These are phyloP conservation scores for Tupaia tana DNA, from an alignment of 2,113 vertebrate species.

Conservation along the genomic window DNA sequence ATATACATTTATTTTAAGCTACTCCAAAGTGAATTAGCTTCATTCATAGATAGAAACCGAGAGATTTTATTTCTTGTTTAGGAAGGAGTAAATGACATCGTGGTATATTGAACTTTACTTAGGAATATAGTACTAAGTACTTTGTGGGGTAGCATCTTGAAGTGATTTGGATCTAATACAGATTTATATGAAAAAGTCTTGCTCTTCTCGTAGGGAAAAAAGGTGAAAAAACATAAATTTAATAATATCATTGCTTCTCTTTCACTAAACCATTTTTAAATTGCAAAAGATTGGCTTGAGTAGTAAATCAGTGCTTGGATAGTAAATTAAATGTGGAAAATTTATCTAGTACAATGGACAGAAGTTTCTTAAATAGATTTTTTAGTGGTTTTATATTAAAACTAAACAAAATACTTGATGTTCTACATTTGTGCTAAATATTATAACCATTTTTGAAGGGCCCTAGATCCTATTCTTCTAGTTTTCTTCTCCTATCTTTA, in stretches of 20 bases:
- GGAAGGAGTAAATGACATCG: conserved; percentile 59
- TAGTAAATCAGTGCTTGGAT: conserved; percentile 75
- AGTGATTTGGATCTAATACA: conserved; percentile 79
- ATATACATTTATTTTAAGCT: conserved; percentile 5
- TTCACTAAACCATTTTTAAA: conserved; percentile 75
- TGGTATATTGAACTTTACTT: conserved; percentile 77
- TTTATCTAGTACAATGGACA: conserved; percentile 70
- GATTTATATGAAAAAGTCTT: conserved; percentile 81
- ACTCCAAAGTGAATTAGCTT: conserved; percentile 3
- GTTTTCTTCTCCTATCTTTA: conserved; percentile 9
- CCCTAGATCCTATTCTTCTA: not conserved
- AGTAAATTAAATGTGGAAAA: conserved; percentile 74
- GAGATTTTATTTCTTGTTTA: conserved; percentile 74
- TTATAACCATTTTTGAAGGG: conserved; percentile 45
- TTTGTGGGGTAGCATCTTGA: conserved; percentile 81
- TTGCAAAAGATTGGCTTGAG: conserved; percentile 77
- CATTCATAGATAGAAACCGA: conserved; percentile 30
- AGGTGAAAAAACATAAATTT: conserved; percentile 82
- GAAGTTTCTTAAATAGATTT: conserved; percentile 60
- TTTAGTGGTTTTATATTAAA: not conserved
- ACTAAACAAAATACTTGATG: not conserved
- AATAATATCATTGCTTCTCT: conserved; percentile 76
- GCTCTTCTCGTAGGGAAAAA: conserved; percentile 77
- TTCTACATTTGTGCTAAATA: not conserved
- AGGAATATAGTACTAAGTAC: conserved; percentile 76